Evolutionary conservation across 2,113 vertebrate species (phyloP).

Genomic region (Pyrgilauda ruficollis): DNA sequence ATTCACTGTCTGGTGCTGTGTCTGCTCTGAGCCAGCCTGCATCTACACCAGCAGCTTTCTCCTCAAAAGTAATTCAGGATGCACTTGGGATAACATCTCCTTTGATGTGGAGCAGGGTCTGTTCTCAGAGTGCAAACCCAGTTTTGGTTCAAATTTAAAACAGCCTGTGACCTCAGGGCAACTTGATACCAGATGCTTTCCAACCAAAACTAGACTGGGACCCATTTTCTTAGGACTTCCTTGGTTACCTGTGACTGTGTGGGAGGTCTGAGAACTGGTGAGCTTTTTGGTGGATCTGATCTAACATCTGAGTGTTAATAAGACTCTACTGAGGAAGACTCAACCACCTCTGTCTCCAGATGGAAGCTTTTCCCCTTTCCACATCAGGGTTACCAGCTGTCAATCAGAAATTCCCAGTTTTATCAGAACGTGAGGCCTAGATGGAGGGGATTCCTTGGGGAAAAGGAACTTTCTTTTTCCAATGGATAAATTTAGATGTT

Average conservation of each 20-base stretch:
- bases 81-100: neutral
- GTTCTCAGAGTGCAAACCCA: neutral
- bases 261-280: neutral
- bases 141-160: neutral
- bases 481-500: neutral
- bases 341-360: neutral
- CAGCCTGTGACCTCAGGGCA: neutral
- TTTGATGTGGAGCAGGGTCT: neutral
- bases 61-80: neutral
- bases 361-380: neutral
- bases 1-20: neutral
- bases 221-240: neutral
- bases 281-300: neutral
- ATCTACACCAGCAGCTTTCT: neutral
- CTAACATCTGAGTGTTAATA: neutral
- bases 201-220: neutral
- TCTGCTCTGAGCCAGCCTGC: neutral
- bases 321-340: neutral
- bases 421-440: neutral
- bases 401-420: neutral
- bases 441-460: neutral
- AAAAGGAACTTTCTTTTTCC: neutral
- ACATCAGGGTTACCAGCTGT: neutral
- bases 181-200: neutral
- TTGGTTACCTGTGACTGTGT: neutral